These are phyloP conservation scores for Myanophis thanlyinensis DNA, from an alignment of 2,113 vertebrate species.

Conservation along the genomic window DNA sequence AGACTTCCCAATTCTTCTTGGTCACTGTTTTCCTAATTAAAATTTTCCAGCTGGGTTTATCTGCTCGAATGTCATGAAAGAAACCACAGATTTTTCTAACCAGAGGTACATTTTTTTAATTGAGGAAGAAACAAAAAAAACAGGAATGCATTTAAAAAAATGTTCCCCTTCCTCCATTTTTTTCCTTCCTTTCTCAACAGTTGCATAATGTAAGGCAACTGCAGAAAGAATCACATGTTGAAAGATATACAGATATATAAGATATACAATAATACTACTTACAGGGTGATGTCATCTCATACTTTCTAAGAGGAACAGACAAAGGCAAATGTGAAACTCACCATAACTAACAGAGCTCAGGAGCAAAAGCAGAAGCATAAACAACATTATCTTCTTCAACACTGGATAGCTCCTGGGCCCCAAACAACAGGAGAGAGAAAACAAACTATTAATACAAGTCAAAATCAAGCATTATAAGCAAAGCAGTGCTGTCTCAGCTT, in stretches of 20 bases:
- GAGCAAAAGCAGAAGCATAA: slow-evolving; percentile 68
- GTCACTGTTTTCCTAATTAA: background rate
- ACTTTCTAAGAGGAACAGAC: background rate
- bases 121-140: background rate
- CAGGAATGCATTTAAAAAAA: background rate
- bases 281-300: background rate
- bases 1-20: background rate
- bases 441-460: background rate
- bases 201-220: background rate
- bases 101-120: background rate
- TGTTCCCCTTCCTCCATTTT: background rate
- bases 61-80: background rate
- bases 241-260: no score
- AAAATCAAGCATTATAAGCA: background rate
- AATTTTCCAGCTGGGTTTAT: background rate
- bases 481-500: background rate
- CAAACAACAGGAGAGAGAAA: background rate
- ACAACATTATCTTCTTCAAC: slow-evolving; percentile 65
- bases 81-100: background rate
- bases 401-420: slow-evolving; percentile 51
- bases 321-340: slow-evolving; percentile 46
- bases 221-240: background rate
- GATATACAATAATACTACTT: background rate
- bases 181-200: background rate
- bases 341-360: slow-evolving; percentile 60